A percentile compares a stretch with the other conserved stretches of the same genome.
Conservation (phyloP, 2,797 vertebrate genomes). For the Atherinosoma microstoma region DNA sequence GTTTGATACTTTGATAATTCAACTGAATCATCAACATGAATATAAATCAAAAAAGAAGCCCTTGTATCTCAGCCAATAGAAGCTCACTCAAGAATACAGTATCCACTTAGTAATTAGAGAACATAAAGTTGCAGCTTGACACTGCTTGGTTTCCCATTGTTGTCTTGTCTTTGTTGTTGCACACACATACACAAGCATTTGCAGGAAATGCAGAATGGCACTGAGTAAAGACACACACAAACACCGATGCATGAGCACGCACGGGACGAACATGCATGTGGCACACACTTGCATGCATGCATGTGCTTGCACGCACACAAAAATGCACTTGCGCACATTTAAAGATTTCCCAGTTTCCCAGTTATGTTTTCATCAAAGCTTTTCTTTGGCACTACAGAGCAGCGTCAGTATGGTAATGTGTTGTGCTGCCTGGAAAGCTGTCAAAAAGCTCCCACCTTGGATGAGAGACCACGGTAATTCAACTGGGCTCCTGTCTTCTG, state of each 20-base stretch:
- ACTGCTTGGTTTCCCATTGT: conserved; percentile 82
- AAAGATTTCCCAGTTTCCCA: conserved; percentile 84
- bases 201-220: conserved; percentile 35
- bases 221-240: conserved; percentile 19
- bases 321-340: conserved; percentile 68
- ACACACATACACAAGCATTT: conserved; percentile 41
- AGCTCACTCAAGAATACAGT: conserved; percentile 72
- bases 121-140: conserved; percentile 85
- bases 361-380: conserved; percentile 88
- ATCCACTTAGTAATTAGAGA: conserved; percentile 82
- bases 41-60: conserved; percentile 73
- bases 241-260: conserved; percentile 28
- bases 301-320: conserved; percentile 39
- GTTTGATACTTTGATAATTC: conserved; percentile 75
- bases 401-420: conserved; percentile 86
- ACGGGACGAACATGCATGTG: conserved; percentile 9
- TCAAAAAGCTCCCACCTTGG: conserved; percentile 86
- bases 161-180: conserved; percentile 80
- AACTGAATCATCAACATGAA: conserved; percentile 75
- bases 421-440: conserved; percentile 86
- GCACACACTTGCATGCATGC: conserved; percentile 18
- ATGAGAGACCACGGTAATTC: conserved; percentile 87
- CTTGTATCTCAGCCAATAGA: conserved; percentile 72
- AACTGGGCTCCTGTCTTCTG: conserved; percentile 86
- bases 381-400: conserved; percentile 86